Conservation (phyloP, 2,113 vertebrate genomes). For the Chaetura pelagica region DNA sequence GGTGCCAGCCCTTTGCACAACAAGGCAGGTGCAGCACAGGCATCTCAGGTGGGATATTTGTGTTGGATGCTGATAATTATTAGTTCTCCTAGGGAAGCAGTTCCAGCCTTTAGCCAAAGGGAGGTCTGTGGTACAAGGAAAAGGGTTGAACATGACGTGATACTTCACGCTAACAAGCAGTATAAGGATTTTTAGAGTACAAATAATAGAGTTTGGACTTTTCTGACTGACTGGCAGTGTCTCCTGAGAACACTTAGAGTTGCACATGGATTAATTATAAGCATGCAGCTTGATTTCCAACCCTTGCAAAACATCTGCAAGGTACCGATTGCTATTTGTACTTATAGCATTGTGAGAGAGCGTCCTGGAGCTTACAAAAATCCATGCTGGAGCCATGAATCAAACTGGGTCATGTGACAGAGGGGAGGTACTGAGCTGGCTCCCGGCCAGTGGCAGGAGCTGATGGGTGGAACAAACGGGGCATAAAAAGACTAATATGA, state of each 20-base stretch:
- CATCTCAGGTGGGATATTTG: not conserved
- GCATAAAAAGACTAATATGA: conserved; percentile 63
- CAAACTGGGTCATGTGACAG: conserved; percentile 66
- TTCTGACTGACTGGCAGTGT: not conserved
- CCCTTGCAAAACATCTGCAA: not conserved
- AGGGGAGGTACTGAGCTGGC: conserved; percentile 67
- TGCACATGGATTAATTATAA: not conserved
- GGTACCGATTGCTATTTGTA: accelerated
- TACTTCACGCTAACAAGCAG: not conserved
- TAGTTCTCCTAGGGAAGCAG: not conserved
- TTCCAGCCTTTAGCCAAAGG: not conserved
- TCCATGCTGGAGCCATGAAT: conserved; percentile 40
- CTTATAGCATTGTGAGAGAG: accelerated
- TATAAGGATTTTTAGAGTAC: not conserved
- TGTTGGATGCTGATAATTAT: not conserved
- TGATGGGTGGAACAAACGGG: conserved; percentile 70
- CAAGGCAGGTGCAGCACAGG: not conserved
- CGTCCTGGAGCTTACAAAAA: not conserved
- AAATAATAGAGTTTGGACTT: not conserved
- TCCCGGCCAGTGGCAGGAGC: conserved; percentile 69
- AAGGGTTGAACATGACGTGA: not conserved
- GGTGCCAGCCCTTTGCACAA: not conserved
- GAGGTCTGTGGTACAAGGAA: not conserved
- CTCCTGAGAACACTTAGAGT: not conserved
- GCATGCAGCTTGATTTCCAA: accelerated